Percentiles rank a stretch among this genome's conserved stretches.
phyloP scores from a whole-genome alignment of 1,140 invertebrate genomes.

The Chironomus tepperi region DNA sequence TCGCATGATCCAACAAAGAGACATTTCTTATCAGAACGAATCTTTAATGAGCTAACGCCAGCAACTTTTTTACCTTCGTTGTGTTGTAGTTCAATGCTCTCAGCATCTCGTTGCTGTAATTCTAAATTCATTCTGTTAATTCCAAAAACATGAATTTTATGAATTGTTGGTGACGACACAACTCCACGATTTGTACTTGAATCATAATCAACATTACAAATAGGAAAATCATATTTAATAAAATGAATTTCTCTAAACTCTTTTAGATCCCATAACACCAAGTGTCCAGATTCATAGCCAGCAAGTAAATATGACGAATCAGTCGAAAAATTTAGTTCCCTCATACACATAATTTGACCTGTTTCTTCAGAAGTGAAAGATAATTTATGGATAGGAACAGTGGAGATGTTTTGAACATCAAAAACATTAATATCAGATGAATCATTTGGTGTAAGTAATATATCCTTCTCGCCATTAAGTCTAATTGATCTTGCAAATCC shows the following conservation, averaged over 20 bases:
- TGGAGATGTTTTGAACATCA: slow-evolving; percentile 46
- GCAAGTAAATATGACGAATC: slow-evolving; percentile 42
- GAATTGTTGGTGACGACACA: slow-evolving; percentile 48
- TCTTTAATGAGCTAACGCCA: slow-evolving; percentile 59
- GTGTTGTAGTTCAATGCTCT: slow-evolving; percentile 39
- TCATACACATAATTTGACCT: not conserved
- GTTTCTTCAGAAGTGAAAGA: slow-evolving; percentile 24
- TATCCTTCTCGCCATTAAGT: slow-evolving; percentile 48
- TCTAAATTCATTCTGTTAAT: slow-evolving; percentile 47
- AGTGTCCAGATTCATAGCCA: slow-evolving; percentile 56
- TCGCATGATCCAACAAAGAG: slow-evolving; percentile 70
- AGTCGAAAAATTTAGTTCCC: not conserved
- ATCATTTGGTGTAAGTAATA: slow-evolving; percentile 53
- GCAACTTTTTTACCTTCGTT: slow-evolving; percentile 45
- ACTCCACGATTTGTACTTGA: slow-evolving; percentile 51
- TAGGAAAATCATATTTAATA: slow-evolving; percentile 51
- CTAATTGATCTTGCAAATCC: slow-evolving; percentile 56
- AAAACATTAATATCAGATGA: slow-evolving; percentile 53
- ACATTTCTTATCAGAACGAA: slow-evolving; percentile 63
- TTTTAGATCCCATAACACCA: slow-evolving; percentile 57
- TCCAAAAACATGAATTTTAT: slow-evolving; percentile 49
- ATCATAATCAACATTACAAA: slow-evolving; percentile 61
- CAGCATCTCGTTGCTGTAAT: slow-evolving; percentile 47
- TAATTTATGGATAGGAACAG: slow-evolving; percentile 40
- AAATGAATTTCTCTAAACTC: slow-evolving; percentile 48